phyloP scores from a whole-genome alignment of 2,797 vertebrate species.

The Labroides dimidiatus region DNA sequence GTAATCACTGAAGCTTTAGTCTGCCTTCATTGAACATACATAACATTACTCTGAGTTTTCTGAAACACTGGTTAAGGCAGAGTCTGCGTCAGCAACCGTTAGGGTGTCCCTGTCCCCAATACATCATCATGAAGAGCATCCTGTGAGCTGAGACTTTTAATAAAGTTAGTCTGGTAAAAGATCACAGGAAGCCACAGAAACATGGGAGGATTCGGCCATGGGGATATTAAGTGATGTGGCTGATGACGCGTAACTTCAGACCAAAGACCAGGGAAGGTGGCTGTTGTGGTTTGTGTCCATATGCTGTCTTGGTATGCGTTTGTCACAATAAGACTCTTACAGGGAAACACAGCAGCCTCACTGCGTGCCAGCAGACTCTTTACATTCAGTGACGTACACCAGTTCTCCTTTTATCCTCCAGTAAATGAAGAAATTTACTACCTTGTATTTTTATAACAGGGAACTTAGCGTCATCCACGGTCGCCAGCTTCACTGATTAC shows the following conservation, averaged over 20 bases:
- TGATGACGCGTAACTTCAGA: constrained; percentile 50
- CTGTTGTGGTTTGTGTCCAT: constrained; percentile 30
- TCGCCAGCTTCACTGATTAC: constrained; percentile 61
- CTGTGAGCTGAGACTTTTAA: constrained; percentile 52
- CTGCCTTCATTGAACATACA: too few species aligned
- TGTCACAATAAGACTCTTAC: constrained; percentile 14
- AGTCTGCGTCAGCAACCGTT: constrained; percentile 18
- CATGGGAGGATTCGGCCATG: constrained; percentile 49
- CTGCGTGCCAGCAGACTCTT: constrained; percentile 13
- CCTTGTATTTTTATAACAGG: constrained; percentile 10
- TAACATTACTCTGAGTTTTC: too few species aligned
- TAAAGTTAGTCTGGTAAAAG: constrained; percentile 40
- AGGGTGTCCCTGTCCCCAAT: constrained; percentile 10
- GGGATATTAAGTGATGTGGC: constrained; percentile 62
- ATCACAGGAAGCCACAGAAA: constrained; percentile 62
- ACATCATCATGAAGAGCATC: constrained; percentile 33
- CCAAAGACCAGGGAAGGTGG: constrained; percentile 40
- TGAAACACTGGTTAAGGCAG: not conserved
- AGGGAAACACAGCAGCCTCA: constrained; percentile 17
- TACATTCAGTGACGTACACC: constrained; percentile 32
- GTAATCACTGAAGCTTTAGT: too few species aligned
- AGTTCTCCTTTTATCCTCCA: constrained; percentile 41
- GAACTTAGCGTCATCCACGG: constrained; percentile 28
- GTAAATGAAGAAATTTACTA: constrained; percentile 49
- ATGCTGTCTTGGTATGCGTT: constrained; percentile 11